Evolutionary conservation across 2,797 vertebrate species (phyloP).

Genomic region (Hephaestus fuliginosus): DNA sequence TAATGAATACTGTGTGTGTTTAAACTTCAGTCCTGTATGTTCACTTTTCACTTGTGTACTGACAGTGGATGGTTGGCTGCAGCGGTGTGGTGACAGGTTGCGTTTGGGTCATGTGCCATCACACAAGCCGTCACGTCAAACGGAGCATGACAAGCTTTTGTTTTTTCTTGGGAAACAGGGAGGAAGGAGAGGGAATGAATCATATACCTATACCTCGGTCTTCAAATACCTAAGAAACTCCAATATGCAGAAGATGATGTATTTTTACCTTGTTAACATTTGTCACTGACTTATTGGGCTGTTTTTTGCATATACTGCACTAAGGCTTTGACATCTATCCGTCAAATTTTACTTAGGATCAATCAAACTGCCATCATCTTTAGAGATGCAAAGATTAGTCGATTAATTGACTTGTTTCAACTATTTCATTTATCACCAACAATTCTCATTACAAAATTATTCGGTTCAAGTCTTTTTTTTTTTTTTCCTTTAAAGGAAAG

Average conservation of each 20-base stretch:
- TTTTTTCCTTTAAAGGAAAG: too few relatives aligned
- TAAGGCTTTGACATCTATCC: background rate
- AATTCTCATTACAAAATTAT: too few relatives aligned
- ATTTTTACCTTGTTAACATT: background rate
- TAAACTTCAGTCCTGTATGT: background rate
- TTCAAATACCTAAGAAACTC: background rate
- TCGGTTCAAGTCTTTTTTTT: too few relatives aligned
- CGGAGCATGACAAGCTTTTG: background rate
- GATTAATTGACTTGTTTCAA: too few relatives aligned
- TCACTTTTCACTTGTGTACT: background rate
- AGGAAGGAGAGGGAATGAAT: background rate
- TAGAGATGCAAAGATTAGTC: background rate
- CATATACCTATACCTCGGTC: background rate
- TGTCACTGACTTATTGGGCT: background rate
- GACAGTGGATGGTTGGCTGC: background rate
- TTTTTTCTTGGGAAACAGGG: background rate
- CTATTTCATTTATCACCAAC: too few relatives aligned
- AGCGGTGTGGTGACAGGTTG: background rate
- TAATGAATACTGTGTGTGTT: background rate
- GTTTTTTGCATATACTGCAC: background rate
- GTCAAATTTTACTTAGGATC: background rate
- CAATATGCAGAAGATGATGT: background rate
- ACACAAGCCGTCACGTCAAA: background rate
- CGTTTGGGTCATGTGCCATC: background rate
- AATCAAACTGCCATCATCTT: background rate